Evolutionary conservation across 53 echinoderm and acorn worm species (phyloP).

Genomic region (Paelopatides confundens): DNA sequence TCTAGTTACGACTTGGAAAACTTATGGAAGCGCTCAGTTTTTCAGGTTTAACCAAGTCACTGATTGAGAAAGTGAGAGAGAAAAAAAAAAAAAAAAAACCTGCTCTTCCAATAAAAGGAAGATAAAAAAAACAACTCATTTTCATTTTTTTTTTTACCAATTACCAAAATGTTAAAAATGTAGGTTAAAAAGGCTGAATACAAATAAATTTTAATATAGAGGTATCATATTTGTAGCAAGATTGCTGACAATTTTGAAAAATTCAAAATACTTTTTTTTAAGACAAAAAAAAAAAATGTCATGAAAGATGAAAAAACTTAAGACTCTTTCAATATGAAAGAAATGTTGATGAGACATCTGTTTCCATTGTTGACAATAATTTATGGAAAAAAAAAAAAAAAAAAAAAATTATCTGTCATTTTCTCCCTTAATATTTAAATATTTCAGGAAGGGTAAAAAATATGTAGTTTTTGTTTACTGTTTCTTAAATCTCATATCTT

Average conservation of each 20-base stretch:
- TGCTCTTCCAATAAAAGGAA: not conserved
- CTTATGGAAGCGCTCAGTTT: conserved; percentile 36
- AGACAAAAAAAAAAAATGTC: not conserved
- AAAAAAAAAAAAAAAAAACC: not conserved
- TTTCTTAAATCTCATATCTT: not conserved
- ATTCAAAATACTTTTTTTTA: not conserved
- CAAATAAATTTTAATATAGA: not conserved
- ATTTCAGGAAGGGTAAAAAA: not conserved
- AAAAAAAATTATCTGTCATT: not conserved
- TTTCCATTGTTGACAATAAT: not conserved
- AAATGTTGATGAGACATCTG: not conserved
- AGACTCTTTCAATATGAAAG: conserved; percentile 2
- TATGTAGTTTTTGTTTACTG: not conserved
- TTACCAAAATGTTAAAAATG: not conserved
- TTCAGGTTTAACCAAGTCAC: not conserved
- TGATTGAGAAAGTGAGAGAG: not conserved
- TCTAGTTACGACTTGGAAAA: not conserved
- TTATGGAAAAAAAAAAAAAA: not conserved
- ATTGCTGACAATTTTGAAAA: no score
- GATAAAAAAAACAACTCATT: not conserved
- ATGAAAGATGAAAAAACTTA: no score
- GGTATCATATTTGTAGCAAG: not conserved
- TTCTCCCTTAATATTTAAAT: not conserved
- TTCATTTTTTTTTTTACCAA: not conserved
- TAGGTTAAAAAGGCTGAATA: not conserved